These are phyloP conservation scores for Paramormyrops kingsleyae DNA, from an alignment of 2,113 vertebrate genomes.

Conservation along the genomic window DNA sequence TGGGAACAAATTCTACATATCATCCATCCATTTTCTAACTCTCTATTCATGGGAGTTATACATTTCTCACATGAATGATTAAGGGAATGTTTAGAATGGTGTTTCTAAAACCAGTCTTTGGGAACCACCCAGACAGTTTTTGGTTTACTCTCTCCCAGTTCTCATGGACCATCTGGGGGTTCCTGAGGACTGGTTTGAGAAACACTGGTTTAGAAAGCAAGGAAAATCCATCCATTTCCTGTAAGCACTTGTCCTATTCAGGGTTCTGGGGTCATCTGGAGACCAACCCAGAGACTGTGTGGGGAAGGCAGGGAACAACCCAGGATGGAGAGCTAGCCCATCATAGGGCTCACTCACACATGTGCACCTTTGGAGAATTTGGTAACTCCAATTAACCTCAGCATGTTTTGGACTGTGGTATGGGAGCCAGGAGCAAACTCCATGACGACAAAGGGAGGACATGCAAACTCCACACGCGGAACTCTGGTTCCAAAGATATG, in stretches of 20 bases:
- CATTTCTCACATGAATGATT: background rate
- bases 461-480: no score
- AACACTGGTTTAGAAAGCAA: background rate
- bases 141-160: background rate
- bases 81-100: background rate
- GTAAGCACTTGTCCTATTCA: background rate
- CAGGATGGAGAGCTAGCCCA: background rate
- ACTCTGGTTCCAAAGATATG: no score
- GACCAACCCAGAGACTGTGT: background rate
- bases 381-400: background rate
- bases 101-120: background rate
- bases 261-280: background rate
- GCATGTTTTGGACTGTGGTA: background rate
- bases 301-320: background rate
- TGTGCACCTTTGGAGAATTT: background rate
- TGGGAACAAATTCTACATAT: background rate
- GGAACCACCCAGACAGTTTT: background rate
- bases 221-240: background rate
- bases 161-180: background rate
- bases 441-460: background rate
- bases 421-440: background rate
- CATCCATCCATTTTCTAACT: background rate
- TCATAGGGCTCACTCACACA: no score
- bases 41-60: background rate
- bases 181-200: background rate